Percentiles rank a stretch among this genome's conserved stretches.
Evolutionary conservation across 2,113 vertebrate genomes (phyloP).

Genomic region (Nothocercus julius): DNA sequence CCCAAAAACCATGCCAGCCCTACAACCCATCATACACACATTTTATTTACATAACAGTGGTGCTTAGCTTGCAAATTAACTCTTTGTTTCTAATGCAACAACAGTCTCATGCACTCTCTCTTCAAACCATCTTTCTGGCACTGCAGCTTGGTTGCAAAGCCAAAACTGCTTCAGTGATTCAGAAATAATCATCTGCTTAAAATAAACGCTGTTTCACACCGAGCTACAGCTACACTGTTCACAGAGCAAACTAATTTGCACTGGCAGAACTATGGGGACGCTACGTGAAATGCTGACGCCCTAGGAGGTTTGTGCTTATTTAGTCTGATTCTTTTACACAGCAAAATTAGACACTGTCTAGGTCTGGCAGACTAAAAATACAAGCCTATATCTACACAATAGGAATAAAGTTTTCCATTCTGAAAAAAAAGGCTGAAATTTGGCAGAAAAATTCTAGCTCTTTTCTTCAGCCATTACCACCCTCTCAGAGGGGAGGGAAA

Average conservation of each 20-base stretch:
- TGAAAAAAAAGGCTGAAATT: neutral
- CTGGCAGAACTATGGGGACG: neutral
- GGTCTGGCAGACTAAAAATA: slow-evolving; percentile 30
- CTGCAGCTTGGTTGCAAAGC: neutral
- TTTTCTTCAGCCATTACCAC: neutral
- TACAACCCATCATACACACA: neutral
- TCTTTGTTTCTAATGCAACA: neutral
- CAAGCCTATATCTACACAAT: slow-evolving; percentile 7
- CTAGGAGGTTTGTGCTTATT: slow-evolving; percentile 21
- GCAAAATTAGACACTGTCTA: slow-evolving; percentile 41
- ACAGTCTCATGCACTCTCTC: neutral
- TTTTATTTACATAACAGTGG: neutral
- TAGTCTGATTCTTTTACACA: neutral
- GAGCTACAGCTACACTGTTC: neutral
- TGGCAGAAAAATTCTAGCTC: slow-evolving; percentile 8
- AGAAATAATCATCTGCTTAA: neutral
- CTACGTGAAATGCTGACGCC: neutral
- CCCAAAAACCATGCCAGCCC: neutral
- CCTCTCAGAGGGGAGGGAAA: neutral
- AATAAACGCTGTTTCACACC: neutral
- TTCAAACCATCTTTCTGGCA: neutral
- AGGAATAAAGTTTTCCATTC: neutral
- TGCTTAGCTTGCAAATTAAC: neutral
- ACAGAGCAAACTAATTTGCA: neutral
- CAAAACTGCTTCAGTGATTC: neutral